Conservation (phyloP, 2,113 vertebrate species). For the Pardalotus punctatus region DNA sequence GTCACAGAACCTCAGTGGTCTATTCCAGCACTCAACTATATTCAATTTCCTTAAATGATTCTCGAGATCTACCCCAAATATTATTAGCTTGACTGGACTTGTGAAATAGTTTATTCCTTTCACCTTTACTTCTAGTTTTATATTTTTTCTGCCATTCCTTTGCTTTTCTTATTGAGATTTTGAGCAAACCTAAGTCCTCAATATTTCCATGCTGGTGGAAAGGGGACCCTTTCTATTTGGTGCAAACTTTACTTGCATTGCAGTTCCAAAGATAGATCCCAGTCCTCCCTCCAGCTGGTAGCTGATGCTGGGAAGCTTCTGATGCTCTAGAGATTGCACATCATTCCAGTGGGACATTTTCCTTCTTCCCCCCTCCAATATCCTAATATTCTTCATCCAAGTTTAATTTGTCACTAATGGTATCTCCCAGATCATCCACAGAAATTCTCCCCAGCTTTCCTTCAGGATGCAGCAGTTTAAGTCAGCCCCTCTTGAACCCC, state of each 20-base stretch:
- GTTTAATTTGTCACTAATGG: background rate
- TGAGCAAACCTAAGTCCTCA: background rate
- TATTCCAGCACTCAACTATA: background rate
- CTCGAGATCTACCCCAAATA: background rate
- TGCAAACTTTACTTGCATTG: background rate
- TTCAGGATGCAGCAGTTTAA: background rate
- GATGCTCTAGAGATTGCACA: background rate
- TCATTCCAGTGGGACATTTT: background rate
- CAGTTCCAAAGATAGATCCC: background rate
- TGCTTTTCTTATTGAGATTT: background rate
- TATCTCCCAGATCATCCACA: background rate
- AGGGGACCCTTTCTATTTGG: background rate
- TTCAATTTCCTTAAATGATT: background rate
- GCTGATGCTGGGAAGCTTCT: background rate
- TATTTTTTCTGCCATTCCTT: background rate
- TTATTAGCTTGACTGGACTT: background rate
- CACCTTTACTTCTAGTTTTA: background rate
- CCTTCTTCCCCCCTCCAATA: accelerated
- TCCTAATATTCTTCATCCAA: background rate
- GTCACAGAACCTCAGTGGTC: background rate
- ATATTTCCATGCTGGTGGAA: background rate
- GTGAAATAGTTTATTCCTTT: background rate
- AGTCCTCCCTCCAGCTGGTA: background rate
- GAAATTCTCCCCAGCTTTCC: background rate
- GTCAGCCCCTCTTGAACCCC: background rate